Conservation (phyloP, 2,113 vertebrate genomes). For the Tringa solitaria region DNA sequence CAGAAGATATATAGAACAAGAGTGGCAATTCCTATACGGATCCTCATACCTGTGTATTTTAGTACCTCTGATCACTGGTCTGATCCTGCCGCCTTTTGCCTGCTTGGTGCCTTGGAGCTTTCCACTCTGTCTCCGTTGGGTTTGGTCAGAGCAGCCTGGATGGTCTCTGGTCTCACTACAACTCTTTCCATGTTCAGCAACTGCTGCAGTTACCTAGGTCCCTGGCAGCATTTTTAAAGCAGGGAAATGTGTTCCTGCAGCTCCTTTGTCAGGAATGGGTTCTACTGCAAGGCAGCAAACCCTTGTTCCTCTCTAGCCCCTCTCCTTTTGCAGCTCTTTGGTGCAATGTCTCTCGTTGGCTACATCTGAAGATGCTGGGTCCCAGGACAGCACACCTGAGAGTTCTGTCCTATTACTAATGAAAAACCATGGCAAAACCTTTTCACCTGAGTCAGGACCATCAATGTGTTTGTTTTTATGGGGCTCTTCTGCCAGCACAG, state of each 20-base stretch:
- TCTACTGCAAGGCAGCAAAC: not conserved
- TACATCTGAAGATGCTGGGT: not conserved
- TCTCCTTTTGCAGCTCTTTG: not conserved
- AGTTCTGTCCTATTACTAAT: not conserved
- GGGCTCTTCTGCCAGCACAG: not conserved
- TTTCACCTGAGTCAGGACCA: not conserved
- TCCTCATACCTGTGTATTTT: not conserved
- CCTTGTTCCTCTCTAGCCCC: not conserved
- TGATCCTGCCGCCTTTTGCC: accelerated
- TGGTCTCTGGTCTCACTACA: not conserved
- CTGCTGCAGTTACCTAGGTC: not conserved
- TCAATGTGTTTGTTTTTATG: not conserved
- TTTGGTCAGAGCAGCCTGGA: not conserved
- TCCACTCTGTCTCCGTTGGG: not conserved
- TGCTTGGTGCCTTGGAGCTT: not conserved
- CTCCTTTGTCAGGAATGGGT: not conserved
- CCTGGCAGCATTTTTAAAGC: not conserved
- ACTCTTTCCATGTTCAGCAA: not conserved
- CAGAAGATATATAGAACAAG: not conserved
- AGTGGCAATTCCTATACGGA: not conserved
- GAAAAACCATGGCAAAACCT: not conserved
- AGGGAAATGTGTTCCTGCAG: accelerated
- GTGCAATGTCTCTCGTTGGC: not conserved
- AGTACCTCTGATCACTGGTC: not conserved
- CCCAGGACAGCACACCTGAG: accelerated